Evolutionary conservation across 2,113 vertebrate species (phyloP), one percentile per base, ranked within the genome.

Genomic region (Myiagra hebetior): DNA sequence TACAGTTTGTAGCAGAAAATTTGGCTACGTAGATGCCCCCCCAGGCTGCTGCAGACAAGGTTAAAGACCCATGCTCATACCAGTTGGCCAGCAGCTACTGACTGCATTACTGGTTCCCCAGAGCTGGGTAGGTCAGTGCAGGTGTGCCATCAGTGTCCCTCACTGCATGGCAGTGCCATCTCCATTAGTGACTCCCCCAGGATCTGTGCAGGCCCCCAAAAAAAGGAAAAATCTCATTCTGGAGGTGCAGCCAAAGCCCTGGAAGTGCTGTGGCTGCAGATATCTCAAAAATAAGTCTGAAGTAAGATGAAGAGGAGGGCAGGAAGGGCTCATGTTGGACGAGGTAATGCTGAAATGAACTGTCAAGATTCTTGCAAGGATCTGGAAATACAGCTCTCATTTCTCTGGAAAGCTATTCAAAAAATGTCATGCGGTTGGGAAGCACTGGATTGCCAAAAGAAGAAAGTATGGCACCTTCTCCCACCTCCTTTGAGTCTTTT

Each of bases 151-250:
- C 39, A 26, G 19, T 2, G 28, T 47, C 41, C n/a, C 46, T 44
- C 31, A 10, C 31, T 56, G 26, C 21, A 24, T 1, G 8, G 39
- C 70, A 63, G 21, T 55, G 67, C 56, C 39, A n/a, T 22, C 50
- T 49, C 63, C 0, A 0, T 49, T 62, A 52, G 17, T 21, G 53
- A 73, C 26, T 52, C 24, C 31, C 22, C 11, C 2, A 5, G 56
- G 20, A 55, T 55, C 35, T 0, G 0, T 42, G 56, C 60, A 31
- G 70, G 24, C n/a, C 37, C 37, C 37, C 0, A 0, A 6, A n/a
- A 15, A 60, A 63, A 82, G 22, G 20, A 37, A 22, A 35, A 77
- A 39, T 60, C 23, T 41, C 6, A 0, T 67, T 31, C 28, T 62
- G 39, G 67, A 50, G 62, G 15, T 53, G 26, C 37, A 70, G 28